These are phyloP conservation scores for Pristiophorus japonicus DNA, from an alignment of 2,113 vertebrate species.

Conservation along the genomic window DNA sequence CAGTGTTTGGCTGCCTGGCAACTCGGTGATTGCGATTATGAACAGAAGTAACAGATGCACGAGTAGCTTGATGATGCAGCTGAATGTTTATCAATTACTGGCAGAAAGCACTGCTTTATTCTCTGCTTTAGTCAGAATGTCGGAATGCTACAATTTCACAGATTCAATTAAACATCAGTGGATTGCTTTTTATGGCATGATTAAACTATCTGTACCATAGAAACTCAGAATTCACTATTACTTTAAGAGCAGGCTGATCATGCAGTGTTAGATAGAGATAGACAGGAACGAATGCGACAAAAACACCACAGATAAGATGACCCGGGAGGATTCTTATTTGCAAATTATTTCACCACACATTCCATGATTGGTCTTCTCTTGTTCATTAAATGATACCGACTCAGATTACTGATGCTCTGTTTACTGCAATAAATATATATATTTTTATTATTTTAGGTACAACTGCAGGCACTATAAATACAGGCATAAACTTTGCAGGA, in stretches of 20 bases:
- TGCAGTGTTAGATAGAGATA: neutral
- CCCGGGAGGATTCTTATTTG: neutral
- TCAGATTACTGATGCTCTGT: neutral
- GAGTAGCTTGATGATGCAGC: conserved; percentile 38
- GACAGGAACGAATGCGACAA: neutral
- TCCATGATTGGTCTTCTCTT: neutral
- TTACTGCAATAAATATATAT: neutral
- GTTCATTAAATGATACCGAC: neutral
- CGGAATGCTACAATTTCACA: neutral
- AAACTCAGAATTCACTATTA: neutral
- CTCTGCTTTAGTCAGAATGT: neutral
- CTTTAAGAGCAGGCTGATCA: neutral
- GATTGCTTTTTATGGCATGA: neutral
- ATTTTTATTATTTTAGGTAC: neutral
- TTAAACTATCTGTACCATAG: neutral
- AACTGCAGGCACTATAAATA: neutral
- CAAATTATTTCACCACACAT: neutral
- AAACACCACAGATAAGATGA: neutral
- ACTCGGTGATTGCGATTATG: conserved; percentile 15
- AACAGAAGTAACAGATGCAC: conserved; percentile 39
- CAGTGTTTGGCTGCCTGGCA: conserved; percentile 37
- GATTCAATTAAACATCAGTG: conserved; percentile 30
- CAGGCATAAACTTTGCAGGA: neutral
- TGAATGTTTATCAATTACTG: conserved; percentile 29
- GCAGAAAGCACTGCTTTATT: neutral